Evolutionary conservation across 2,797 vertebrate species (phyloP).

Genomic region (Tinamus major): DNA sequence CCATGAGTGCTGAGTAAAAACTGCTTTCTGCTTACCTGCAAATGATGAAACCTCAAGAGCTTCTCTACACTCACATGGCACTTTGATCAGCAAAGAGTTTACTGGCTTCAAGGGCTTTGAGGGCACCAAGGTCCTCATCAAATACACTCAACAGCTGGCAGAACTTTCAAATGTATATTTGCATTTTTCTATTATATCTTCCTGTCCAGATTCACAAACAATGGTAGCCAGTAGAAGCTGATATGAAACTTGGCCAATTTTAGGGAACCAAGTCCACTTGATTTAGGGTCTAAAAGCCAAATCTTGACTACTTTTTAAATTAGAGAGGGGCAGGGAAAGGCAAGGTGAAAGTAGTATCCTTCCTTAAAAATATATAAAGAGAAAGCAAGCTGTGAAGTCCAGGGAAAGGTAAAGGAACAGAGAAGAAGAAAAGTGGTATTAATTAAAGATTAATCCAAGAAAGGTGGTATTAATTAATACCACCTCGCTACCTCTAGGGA

Average conservation of each 20-base stretch:
- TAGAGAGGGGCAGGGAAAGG: background rate
- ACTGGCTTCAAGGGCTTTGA: background rate
- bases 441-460: too few relatives aligned
- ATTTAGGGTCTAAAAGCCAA: background rate
- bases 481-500: background rate
- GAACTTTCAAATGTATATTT: background rate
- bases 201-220: background rate
- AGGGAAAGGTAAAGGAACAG: rapidly evolving
- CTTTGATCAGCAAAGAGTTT: background rate
- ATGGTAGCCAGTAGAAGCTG: background rate
- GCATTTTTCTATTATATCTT: background rate
- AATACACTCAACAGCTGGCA: background rate
- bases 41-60: background rate
- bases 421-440: too few relatives aligned
- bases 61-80: conserved; percentile 1
- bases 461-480: conserved; percentile 33
- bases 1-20: background rate
- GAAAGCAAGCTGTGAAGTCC: background rate
- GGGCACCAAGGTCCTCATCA: background rate
- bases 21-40: background rate
- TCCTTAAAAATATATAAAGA: background rate
- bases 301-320: background rate
- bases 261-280: background rate
- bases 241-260: background rate
- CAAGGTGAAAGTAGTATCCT: background rate